Evolutionary conservation across 2,113 vertebrate genomes (phyloP), one percentile per base, ranked within the genome.

Genomic region (Macquaria ambigua): DNA sequence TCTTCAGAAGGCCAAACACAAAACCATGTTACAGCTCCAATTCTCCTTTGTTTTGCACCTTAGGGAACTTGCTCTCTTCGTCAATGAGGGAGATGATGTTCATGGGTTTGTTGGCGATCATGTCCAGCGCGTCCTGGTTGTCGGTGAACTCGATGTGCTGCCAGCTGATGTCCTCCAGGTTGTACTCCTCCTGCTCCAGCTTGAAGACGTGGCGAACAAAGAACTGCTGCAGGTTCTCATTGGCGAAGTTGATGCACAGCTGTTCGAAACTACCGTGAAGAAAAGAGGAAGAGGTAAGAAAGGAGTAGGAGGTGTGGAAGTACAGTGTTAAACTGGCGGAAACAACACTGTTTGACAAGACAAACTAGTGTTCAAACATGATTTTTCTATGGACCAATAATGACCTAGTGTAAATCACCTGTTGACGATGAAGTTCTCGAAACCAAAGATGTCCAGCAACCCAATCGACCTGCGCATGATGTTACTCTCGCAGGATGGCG

Each of bases 61-160:
- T 99, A 0, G 98, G 98, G 79, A 99, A 99, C 92, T 99, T 99
- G 97, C 98, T 99, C 90, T 99, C 98, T 87, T 99, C 98, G 0
- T 99, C 98, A 0, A 99, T 99, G 88, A 99, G 98, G 1, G 98
- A 99, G 92, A 99, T 99, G 92, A 99, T 98, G 92, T 99, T 99
- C 98, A 99, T 99, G 67, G 98, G 98, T 71, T 98, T 98, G 95
- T 97, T 97, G 89, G 98, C 98, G 1, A 99, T 99, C 98, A 99
- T 99, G 90, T 99, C 98, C 84, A 99, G 94, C 0, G 98, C 98
- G 0, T 99, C 98, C 95, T 99, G 98, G 95, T 99, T 99, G 91
- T 99, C 98, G 0, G 98, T 99, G 95, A 99, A 99, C 96, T 99
- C 98, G 0, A 99, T 99, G 95, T 99, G 97, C 93, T 98, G 96